Conservation (phyloP, 2,113 vertebrate species). For the Scartelaos histophorus region DNA sequence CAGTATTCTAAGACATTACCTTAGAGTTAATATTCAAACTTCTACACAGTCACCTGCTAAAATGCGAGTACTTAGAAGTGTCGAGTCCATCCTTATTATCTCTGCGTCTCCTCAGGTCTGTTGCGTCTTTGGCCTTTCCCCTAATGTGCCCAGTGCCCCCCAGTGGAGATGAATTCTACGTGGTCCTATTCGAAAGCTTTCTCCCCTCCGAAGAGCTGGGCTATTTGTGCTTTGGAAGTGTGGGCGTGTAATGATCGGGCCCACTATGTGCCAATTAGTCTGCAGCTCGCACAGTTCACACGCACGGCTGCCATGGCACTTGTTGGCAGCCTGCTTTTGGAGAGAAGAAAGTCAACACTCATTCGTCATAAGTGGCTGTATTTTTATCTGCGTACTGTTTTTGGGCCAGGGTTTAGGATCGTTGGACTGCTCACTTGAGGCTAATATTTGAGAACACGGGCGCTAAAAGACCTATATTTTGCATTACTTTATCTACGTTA, state of each 20-base stretch:
- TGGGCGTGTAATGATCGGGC: constrained; percentile 58
- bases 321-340: constrained; percentile 18
- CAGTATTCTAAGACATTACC: no score
- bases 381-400: not conserved
- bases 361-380: constrained; percentile 4
- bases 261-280: constrained; percentile 47
- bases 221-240: constrained; percentile 53
- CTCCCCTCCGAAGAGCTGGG: constrained; percentile 31
- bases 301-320: constrained; percentile 25
- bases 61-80: no score
- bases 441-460: not conserved
- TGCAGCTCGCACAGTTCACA: constrained; percentile 7
- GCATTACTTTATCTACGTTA: no score
- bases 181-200: constrained; percentile 38
- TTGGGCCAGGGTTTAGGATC: not conserved
- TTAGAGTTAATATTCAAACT: no score
- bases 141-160: constrained; percentile 23
- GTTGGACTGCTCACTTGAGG: not conserved
- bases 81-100: not conserved
- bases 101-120: not conserved
- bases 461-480: not conserved
- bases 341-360: constrained; percentile 12
- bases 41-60: no score
- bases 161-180: constrained; percentile 33
- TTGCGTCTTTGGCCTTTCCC: constrained; percentile 9